These are phyloP conservation scores for Stictocephala bisonia DNA, from an alignment of 2,888 invertebrate genomes.

Conservation along the genomic window DNA sequence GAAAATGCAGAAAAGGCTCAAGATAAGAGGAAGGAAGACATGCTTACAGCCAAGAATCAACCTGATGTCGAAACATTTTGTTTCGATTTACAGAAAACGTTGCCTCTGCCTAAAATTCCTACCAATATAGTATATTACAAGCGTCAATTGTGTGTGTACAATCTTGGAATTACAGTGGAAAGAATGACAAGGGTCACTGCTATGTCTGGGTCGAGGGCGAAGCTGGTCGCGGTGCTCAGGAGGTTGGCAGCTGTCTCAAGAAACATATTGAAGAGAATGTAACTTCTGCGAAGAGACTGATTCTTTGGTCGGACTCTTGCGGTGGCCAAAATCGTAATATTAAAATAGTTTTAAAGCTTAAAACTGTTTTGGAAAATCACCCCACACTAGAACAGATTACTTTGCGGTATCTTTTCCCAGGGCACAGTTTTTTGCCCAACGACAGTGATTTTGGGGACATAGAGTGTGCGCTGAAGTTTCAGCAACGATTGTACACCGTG, in stretches of 20 bases:
- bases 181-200: conserved; percentile 53
- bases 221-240: conserved; percentile 59
- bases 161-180: conserved; percentile 56
- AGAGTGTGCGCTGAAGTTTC: conserved; percentile 52
- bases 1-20: neutral
- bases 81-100: conserved; percentile 58
- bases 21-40: neutral
- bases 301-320: conserved; percentile 55
- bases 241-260: conserved; percentile 57
- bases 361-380: conserved; percentile 45
- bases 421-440: conserved; percentile 54
- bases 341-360: conserved; percentile 53
- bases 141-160: conserved; percentile 59
- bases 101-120: conserved; percentile 56
- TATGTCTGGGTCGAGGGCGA: conserved; percentile 58
- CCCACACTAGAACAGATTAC: conserved; percentile 47
- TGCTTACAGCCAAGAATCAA: neutral
- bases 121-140: conserved; percentile 58
- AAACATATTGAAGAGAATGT: conserved; percentile 51
- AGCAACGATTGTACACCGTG: conserved; percentile 50
- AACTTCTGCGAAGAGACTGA: conserved; percentile 47
- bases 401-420: conserved; percentile 50
- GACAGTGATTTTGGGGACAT: conserved; percentile 54
- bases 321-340: conserved; percentile 57
- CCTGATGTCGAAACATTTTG: conserved; percentile 30